Conservation (phyloP, 2,888 invertebrate genomes). For the Diaprepes abbreviatus region DNA sequence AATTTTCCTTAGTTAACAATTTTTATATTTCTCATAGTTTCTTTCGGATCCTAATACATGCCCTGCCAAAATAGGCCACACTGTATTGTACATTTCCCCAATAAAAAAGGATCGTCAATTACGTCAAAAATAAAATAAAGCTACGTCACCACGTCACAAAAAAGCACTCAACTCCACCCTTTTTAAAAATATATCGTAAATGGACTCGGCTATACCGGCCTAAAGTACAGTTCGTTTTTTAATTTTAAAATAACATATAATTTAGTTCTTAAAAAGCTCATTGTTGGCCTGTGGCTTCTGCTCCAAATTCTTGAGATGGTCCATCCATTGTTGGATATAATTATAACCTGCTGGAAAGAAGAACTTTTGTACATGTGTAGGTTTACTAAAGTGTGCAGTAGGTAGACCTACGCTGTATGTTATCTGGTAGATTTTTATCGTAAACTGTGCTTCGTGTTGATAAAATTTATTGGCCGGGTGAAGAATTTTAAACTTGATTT, state of each 20-base stretch:
- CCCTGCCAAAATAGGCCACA: too few relatives aligned
- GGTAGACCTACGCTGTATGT: background rate
- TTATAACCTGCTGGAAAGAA: slow-evolving; percentile 58
- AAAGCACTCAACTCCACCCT: slow-evolving; percentile 12
- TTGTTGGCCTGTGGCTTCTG: slow-evolving; percentile 61
- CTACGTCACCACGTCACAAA: background rate
- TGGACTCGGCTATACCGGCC: background rate
- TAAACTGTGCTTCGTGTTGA: background rate
- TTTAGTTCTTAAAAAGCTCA: slow-evolving; percentile 14
- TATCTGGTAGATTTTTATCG: slow-evolving; percentile 16
- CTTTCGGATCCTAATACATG: too few relatives aligned
- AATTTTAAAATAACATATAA: slow-evolving; percentile 18
- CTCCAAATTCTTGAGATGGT: slow-evolving; percentile 60
- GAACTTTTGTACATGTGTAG: slow-evolving; percentile 22
- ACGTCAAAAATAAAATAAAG: too few relatives aligned
- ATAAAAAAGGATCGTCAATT: too few relatives aligned
- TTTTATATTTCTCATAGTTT: too few relatives aligned
- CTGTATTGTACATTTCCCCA: too few relatives aligned
- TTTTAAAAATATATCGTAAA: background rate
- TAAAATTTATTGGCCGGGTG: slow-evolving; percentile 7
- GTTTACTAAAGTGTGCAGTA: slow-evolving; percentile 15
- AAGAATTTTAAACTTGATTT: slow-evolving; percentile 9
- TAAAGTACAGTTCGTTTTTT: slow-evolving; percentile 12
- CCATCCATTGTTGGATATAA: slow-evolving; percentile 62
- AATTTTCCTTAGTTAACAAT: too few relatives aligned